A percentile compares a stretch with the other conserved stretches of the same genome.
These are phyloP conservation scores for Selene dorsalis DNA, from an alignment of 2,797 vertebrate species.

Conservation along the genomic window DNA sequence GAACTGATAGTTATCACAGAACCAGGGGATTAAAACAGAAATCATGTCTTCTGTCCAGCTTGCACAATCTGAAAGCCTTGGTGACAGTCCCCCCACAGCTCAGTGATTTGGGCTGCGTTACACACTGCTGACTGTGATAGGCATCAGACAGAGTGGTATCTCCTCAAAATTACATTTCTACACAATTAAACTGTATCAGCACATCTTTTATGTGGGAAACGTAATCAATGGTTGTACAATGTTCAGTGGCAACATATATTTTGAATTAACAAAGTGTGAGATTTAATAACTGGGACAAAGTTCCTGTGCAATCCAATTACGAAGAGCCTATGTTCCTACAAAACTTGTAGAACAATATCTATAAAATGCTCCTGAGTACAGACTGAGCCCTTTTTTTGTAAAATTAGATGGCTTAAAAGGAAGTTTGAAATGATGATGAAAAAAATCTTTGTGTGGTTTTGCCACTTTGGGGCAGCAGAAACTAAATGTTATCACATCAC, in stretches of 20 bases:
- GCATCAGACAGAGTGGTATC: conserved; percentile 6
- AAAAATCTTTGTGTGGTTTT: too few relatives aligned
- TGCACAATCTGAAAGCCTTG: conserved; percentile 38
- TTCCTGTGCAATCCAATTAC: neutral
- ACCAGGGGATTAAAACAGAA: conserved; percentile 48
- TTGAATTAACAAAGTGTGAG: too few relatives aligned
- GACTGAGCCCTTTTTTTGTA: too few relatives aligned
- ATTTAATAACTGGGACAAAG: neutral
- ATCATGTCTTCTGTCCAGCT: conserved; percentile 29
- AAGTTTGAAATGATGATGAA: too few relatives aligned
- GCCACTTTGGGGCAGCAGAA: too few relatives aligned
- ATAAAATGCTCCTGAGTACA: too few relatives aligned
- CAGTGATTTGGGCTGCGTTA: conserved; percentile 20
- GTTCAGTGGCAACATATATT: neutral
- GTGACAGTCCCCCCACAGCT: conserved; percentile 41
- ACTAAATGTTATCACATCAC: too few relatives aligned
- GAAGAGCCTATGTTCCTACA: too few relatives aligned
- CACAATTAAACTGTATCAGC: neutral
- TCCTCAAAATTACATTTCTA: neutral
- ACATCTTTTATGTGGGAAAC: neutral
- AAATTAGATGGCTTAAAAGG: too few relatives aligned
- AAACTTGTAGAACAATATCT: too few relatives aligned
- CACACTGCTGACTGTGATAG: conserved; percentile 40
- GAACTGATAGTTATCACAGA: conserved; percentile 32
- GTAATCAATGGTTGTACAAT: neutral